Conservation (phyloP, 2,888 invertebrate species). For the Stenchaetothrips biformis region DNA sequence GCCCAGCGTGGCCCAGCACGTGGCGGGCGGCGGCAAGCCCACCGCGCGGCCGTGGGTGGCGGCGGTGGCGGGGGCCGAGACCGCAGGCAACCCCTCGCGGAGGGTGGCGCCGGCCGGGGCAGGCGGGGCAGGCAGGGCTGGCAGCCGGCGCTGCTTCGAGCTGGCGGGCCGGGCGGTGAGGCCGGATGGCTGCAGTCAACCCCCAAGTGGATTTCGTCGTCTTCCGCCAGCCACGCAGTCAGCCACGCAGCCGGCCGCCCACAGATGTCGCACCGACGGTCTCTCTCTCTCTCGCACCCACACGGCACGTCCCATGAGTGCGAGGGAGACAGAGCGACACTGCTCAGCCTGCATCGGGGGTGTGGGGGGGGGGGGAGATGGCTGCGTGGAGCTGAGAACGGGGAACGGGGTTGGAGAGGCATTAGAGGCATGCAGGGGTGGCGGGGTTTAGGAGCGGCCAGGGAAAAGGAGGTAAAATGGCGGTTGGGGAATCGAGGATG, state of each 20-base stretch:
- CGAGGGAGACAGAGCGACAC: background rate
- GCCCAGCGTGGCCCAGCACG: background rate
- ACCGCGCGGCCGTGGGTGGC: background rate
- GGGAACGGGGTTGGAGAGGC: too few species aligned
- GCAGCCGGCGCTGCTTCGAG: too few species aligned
- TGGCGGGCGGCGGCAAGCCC: background rate
- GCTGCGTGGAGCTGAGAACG: too few species aligned
- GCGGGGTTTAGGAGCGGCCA: too few species aligned
- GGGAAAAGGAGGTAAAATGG: too few species aligned
- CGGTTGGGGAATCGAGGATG: too few species aligned
- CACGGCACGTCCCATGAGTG: background rate
- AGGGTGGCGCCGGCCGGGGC: background rate
- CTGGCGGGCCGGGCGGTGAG: background rate
- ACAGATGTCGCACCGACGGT: background rate
- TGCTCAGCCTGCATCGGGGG: too few species aligned
- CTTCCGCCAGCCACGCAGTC: background rate
- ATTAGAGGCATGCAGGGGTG: too few species aligned
- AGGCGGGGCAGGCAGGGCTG: background rate
- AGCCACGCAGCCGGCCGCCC: background rate
- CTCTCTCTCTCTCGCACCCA: background rate
- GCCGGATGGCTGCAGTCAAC: background rate
- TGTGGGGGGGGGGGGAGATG: too few species aligned
- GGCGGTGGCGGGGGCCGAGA: background rate
- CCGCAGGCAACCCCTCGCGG: too few species aligned
- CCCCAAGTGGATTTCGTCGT: background rate